These are phyloP conservation scores for Cyrtodaria siliqua DNA, from an alignment of 2,888 invertebrate species.

Conservation along the genomic window DNA sequence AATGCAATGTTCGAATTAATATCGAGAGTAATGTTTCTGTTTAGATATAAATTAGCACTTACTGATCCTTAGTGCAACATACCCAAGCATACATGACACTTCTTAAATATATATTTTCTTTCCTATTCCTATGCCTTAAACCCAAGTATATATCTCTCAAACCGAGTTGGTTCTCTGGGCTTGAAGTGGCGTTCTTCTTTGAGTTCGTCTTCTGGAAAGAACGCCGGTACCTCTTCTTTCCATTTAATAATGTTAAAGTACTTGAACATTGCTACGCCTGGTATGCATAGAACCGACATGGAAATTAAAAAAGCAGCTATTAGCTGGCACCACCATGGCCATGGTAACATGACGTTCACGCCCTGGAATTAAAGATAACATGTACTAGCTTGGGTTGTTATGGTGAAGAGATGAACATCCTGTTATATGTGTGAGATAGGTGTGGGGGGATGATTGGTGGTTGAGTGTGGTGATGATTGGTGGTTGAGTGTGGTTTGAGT, in stretches of 20 bases:
- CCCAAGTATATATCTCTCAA: constrained; percentile 49
- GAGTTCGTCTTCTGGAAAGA: constrained; percentile 75
- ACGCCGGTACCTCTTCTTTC: constrained; percentile 74
- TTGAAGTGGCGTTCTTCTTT: constrained; percentile 66
- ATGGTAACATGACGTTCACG: constrained; percentile 57
- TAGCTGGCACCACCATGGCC: constrained; percentile 77
- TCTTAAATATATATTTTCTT: no score
- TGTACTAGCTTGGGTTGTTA: no score
- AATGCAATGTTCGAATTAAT: no score
- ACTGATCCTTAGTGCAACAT: no score
- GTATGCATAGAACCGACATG: constrained; percentile 76
- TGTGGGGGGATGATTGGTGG: no score
- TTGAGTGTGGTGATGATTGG: no score
- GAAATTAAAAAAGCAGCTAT: constrained; percentile 74
- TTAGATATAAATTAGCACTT: no score
- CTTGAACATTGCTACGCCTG: constrained; percentile 71
- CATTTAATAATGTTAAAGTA: constrained; percentile 64
- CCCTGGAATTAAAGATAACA: constrained; percentile 63
- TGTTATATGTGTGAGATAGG: no score
- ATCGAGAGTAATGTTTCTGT: no score
- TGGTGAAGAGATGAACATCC: no score
- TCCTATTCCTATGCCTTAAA: constrained; percentile 29
- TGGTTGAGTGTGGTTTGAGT: no score
- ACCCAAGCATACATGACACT: no score
- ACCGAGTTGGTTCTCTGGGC: constrained; percentile 23